phyloP scores from a whole-genome alignment of 2,113 vertebrate species.

The Eolophus roseicapilla region DNA sequence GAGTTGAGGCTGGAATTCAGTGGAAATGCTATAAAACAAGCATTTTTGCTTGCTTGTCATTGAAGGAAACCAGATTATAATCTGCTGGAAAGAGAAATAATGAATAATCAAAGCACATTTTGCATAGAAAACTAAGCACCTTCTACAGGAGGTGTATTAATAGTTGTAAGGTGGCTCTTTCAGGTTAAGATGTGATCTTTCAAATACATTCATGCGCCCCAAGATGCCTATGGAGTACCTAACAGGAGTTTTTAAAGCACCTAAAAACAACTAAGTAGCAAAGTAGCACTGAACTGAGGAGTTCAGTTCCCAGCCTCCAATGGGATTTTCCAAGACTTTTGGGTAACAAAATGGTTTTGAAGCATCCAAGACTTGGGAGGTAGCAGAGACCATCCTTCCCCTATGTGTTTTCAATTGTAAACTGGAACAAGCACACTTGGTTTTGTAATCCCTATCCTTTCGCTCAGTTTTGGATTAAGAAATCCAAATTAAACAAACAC shows the following conservation, averaged over 20 bases:
- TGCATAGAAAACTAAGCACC: not conserved
- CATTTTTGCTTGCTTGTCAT: not conserved
- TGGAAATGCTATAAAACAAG: not conserved
- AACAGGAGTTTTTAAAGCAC: not conserved
- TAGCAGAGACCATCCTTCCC: not conserved
- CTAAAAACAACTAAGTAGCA: not conserved
- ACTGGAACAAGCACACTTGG: not conserved
- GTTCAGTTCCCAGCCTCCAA: not conserved
- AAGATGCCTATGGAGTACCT: not conserved
- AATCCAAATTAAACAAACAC: not conserved
- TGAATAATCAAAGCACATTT: not conserved
- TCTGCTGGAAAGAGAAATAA: not conserved
- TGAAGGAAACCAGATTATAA: not conserved
- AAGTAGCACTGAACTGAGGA: not conserved
- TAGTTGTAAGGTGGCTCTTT: not conserved
- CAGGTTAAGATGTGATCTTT: not conserved
- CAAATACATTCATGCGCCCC: not conserved
- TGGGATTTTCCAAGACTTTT: not conserved
- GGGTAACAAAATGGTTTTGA: not conserved
- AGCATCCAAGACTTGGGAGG: not conserved
- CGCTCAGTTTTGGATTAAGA: not conserved
- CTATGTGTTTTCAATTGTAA: not conserved
- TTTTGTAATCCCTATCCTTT: not conserved
- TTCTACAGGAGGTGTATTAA: not conserved
- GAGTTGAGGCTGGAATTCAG: not conserved